These are phyloP conservation scores for Anagyrus pseudococci DNA, from an alignment of 2,888 invertebrate species.

Conservation along the genomic window DNA sequence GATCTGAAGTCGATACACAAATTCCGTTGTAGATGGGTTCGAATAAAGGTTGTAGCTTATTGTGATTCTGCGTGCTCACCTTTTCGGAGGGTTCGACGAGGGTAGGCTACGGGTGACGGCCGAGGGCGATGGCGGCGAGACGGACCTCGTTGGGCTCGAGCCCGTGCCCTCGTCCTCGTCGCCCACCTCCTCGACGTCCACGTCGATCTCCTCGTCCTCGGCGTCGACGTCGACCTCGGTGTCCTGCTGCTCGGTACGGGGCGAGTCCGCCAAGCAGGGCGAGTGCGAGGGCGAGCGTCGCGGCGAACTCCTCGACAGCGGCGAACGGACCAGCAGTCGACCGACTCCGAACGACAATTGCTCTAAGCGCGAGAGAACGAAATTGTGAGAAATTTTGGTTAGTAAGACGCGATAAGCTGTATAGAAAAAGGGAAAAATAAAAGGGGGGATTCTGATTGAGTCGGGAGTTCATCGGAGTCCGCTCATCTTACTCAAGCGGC, in stretches of 20 bases:
- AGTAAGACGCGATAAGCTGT: background rate
- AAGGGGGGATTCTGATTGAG: background rate
- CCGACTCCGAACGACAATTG: constrained; percentile 86
- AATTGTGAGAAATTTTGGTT: constrained; percentile 4
- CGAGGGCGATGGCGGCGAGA: constrained; percentile 52
- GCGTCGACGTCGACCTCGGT: constrained; percentile 55
- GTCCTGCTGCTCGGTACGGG: constrained; percentile 53
- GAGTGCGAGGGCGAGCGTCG: constrained; percentile 57
- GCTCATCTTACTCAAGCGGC: too few relatives aligned
- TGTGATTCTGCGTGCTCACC: constrained; percentile 31
- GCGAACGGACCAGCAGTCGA: constrained; percentile 73
- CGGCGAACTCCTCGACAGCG: constrained; percentile 55
- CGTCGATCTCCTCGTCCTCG: constrained; percentile 58
- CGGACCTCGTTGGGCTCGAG: constrained; percentile 54
- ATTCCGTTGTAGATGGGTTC: background rate
- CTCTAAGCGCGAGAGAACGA: constrained; percentile 65
- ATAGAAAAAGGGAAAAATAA: constrained; percentile 1
- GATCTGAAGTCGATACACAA: constrained; percentile 67
- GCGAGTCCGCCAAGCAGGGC: constrained; percentile 57
- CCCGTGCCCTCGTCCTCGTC: constrained; percentile 54
- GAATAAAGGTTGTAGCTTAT: too few relatives aligned
- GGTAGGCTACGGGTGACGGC: constrained; percentile 49
- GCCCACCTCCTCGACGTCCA: constrained; percentile 58
- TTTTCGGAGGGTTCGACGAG: constrained; percentile 49
- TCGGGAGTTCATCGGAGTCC: too few relatives aligned